Conservation (phyloP, 1,140 invertebrate species). For the Notospermus geniculatus region DNA sequence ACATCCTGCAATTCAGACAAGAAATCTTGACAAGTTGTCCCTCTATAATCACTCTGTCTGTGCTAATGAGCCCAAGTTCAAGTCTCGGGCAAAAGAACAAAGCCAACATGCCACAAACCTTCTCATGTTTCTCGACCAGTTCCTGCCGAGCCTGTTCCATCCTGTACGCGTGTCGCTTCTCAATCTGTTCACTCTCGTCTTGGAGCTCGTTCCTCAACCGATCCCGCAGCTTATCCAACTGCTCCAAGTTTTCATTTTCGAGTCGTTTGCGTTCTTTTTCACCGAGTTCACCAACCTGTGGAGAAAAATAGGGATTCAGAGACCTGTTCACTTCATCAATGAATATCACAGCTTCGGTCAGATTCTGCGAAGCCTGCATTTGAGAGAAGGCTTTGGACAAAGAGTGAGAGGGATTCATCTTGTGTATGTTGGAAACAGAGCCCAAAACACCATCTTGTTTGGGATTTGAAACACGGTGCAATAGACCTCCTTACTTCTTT, state of each 20-base stretch:
- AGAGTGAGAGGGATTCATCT: too few species aligned
- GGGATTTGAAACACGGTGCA: background rate
- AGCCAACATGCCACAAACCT: constrained; percentile 21
- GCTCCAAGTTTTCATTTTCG: constrained; percentile 33
- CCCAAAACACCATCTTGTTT: background rate
- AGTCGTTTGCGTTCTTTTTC: constrained; percentile 34
- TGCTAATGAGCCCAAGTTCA: background rate
- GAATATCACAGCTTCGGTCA: too few species aligned
- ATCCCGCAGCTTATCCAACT: constrained; percentile 28
- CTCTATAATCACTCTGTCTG: too few species aligned
- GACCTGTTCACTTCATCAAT: too few species aligned
- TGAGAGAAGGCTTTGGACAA: too few species aligned
- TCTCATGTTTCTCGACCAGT: constrained; percentile 33
- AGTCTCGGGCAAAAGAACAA: background rate
- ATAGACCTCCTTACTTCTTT: constrained; percentile 27
- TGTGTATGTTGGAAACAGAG: too few species aligned
- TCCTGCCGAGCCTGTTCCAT: constrained; percentile 32
- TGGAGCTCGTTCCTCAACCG: constrained; percentile 33
- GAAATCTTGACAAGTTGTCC: background rate
- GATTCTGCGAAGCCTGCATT: too few species aligned
- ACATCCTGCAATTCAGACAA: constrained; percentile 27
- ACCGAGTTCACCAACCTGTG: constrained; percentile 37
- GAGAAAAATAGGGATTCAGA: background rate
- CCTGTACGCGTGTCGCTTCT: constrained; percentile 37
- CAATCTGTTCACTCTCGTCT: constrained; percentile 30